phyloP scores from a whole-genome alignment of 2,888 invertebrate species.

The Andrena camellia region DNA sequence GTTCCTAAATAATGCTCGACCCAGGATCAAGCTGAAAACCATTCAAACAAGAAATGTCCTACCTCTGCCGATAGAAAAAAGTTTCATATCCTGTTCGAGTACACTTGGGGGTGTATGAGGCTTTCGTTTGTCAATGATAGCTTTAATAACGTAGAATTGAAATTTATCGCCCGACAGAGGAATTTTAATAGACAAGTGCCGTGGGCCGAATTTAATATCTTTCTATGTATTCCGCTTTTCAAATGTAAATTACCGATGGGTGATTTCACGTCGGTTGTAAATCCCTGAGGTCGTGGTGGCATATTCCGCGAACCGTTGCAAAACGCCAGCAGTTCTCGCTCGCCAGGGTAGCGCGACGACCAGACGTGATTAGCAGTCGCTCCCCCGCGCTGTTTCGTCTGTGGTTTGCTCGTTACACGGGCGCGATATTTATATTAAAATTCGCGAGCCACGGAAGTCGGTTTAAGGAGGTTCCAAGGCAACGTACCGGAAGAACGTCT shows the following conservation, averaged over 20 bases:
- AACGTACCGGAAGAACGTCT: neutral
- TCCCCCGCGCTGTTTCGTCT: slow-evolving; percentile 58
- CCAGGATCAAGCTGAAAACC: slow-evolving; percentile 19
- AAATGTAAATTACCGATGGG: slow-evolving; percentile 43
- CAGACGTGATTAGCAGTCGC: slow-evolving; percentile 69
- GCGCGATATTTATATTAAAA: slow-evolving; percentile 56
- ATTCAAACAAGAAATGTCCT: slow-evolving; percentile 15
- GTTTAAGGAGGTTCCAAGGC: slow-evolving; percentile 18
- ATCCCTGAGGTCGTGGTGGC: slow-evolving; percentile 25
- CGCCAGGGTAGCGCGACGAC: slow-evolving; percentile 57
- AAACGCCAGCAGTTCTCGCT: slow-evolving; percentile 53
- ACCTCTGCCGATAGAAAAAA: neutral
- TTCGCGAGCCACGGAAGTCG: neutral
- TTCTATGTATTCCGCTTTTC: neutral
- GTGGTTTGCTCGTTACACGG: slow-evolving; percentile 46
- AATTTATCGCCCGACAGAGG: slow-evolving; percentile 3
- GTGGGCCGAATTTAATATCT: neutral
- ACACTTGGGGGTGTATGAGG: no score
- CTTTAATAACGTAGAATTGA: neutral
- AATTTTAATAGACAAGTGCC: no score
- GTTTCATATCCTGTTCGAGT: neutral
- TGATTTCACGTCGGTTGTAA: slow-evolving; percentile 17
- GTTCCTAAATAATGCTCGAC: slow-evolving; percentile 1
- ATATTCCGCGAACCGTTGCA: slow-evolving; percentile 28
- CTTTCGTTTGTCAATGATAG: neutral